Conservation (phyloP, 2,797 vertebrate species). For the Valencia hispanica region DNA sequence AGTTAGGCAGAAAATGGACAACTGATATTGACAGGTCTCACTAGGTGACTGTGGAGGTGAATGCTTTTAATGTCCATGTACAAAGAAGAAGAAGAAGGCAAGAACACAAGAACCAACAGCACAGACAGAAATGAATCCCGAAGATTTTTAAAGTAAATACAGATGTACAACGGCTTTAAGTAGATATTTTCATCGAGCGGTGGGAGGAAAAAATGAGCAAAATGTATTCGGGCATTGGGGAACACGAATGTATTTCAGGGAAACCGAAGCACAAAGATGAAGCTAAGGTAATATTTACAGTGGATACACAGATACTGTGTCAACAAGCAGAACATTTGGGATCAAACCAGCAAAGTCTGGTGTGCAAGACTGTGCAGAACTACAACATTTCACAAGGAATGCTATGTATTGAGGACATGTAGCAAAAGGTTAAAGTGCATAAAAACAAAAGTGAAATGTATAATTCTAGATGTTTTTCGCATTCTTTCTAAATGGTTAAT, state of each 20-base stretch:
- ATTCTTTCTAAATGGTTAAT: background rate
- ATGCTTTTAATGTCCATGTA: slow-evolving; percentile 25
- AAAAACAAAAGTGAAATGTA: background rate
- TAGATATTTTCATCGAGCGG: background rate
- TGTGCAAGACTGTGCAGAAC: background rate
- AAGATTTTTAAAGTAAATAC: slow-evolving; percentile 3
- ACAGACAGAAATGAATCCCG: slow-evolving; percentile 13
- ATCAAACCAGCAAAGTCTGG: background rate
- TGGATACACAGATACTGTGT: background rate
- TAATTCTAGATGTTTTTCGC: background rate
- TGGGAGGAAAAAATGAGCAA: background rate
- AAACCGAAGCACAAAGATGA: background rate
- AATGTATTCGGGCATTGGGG: slow-evolving; percentile 15
- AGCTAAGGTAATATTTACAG: background rate
- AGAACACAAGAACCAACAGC: background rate
- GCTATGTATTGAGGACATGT: too few species aligned
- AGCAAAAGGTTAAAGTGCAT: too few species aligned
- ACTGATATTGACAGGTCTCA: slow-evolving; percentile 28
- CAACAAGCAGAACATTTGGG: background rate
- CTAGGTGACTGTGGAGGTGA: slow-evolving; percentile 17
- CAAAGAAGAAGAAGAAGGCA: too few species aligned
- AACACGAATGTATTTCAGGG: background rate
- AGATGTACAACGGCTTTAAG: background rate
- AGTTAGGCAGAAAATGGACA: slow-evolving; percentile 32
- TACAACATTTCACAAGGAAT: too few species aligned